Evolutionary conservation across 1,140 invertebrate genomes (phyloP).

Genomic region (Tribolium castaneum): DNA sequence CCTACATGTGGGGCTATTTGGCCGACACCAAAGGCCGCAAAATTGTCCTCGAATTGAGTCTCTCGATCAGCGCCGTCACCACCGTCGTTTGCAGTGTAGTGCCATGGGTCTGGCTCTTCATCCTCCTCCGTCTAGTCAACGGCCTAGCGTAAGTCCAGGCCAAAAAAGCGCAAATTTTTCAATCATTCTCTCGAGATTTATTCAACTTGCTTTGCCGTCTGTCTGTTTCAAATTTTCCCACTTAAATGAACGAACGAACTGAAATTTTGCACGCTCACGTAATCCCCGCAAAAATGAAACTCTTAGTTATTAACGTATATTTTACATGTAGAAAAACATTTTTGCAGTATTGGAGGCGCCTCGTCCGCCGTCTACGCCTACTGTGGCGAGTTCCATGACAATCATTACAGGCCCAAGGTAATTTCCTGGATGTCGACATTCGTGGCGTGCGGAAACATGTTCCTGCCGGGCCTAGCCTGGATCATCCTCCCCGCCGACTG

Average conservation of each 20-base stretch:
- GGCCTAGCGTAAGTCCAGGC: slow-evolving; percentile 72
- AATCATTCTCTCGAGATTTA: too few species aligned
- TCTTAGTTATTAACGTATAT: too few species aligned
- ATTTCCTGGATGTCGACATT: slow-evolving; percentile 73
- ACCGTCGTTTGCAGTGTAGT: slow-evolving; percentile 70
- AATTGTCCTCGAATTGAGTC: slow-evolving; percentile 69
- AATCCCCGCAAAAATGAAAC: too few species aligned
- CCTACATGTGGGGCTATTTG: slow-evolving; percentile 62
- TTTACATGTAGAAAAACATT: too few species aligned
- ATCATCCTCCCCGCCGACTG: slow-evolving; percentile 69
- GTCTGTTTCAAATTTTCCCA: too few species aligned
- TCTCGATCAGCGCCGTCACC: slow-evolving; percentile 69
- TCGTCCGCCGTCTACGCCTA: slow-evolving; percentile 75
- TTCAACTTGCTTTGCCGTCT: too few species aligned
- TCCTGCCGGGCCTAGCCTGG: slow-evolving; percentile 76
- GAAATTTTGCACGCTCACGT: too few species aligned
- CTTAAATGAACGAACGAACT: too few species aligned
- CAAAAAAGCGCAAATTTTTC: too few species aligned
- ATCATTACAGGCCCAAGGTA: slow-evolving; percentile 61
- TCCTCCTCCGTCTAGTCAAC: slow-evolving; percentile 71
- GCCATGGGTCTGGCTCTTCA: slow-evolving; percentile 70
- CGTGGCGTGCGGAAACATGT: slow-evolving; percentile 74
- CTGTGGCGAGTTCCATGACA: slow-evolving; percentile 75
- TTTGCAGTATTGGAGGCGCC: slow-evolving; percentile 70
- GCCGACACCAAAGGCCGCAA: slow-evolving; percentile 60